Percentiles rank a stretch among this genome's conserved stretches.
Conservation (phyloP, 2,797 vertebrate species). For the Peromyscus aztecus region DNA sequence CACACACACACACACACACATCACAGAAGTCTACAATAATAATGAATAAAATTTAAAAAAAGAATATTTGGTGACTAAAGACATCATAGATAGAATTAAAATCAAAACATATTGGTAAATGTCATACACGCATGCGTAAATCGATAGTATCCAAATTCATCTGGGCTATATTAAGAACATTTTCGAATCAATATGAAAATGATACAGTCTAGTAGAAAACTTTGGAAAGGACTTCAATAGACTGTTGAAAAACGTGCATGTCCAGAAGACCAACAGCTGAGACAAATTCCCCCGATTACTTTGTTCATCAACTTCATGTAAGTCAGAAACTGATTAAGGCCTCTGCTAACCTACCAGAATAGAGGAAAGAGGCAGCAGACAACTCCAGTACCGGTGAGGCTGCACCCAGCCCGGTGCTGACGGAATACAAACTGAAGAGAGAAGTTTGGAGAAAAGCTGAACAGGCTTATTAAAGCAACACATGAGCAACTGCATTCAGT, state of each 20-base stretch:
- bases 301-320: background rate
- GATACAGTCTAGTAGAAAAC: background rate
- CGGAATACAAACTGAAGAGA: background rate
- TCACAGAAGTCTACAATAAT: background rate
- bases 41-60: background rate
- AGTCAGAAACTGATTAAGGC: background rate
- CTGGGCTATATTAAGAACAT: background rate
- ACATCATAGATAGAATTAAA: background rate
- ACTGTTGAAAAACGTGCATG: background rate
- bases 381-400: background rate
- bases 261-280: background rate
- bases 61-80: background rate
- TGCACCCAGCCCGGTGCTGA: background rate
- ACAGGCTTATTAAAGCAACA: background rate
- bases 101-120: background rate
- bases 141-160: background rate
- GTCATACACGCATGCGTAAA: background rate
- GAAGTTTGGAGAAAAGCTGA: background rate
- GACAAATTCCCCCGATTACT: background rate
- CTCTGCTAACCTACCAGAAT: background rate
- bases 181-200: background rate
- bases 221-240: background rate
- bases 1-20: background rate
- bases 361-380: background rate
- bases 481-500: background rate